Evolutionary conservation across 2,113 vertebrate species (phyloP).

Genomic region (Dicrurus megarhynchus): DNA sequence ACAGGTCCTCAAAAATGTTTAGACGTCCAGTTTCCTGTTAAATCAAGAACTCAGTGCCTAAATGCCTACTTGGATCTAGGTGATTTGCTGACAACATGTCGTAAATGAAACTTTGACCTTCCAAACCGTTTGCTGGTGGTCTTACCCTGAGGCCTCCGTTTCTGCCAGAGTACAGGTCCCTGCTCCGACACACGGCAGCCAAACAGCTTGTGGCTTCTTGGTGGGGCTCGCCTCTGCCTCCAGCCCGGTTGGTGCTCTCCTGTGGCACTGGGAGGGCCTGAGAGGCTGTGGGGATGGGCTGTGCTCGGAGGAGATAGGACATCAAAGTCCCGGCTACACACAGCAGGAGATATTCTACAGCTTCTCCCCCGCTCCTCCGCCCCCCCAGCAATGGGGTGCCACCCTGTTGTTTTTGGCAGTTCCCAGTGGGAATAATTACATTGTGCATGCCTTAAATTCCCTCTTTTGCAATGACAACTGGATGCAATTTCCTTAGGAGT

Average conservation of each 20-base stretch:
- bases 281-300: not conserved
- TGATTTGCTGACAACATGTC: not conserved
- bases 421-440: slow-evolving; percentile 39
- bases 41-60: not conserved
- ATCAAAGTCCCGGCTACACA: not conserved
- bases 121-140: not conserved
- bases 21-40: not conserved
- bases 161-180: not conserved
- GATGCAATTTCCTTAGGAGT: slow-evolving; percentile 34
- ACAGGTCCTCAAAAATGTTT: not conserved
- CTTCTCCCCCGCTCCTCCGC: not conserved
- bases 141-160: fast-evolving
- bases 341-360: not conserved
- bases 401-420: not conserved
- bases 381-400: not conserved
- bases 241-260: not conserved
- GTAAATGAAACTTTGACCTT: not conserved
- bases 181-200: not conserved
- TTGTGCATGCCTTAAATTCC: slow-evolving; percentile 21
- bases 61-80: not conserved
- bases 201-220: not conserved
- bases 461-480: slow-evolving; percentile 52
- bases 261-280: not conserved
- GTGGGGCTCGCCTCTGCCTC: not conserved
- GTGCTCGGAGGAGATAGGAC: not conserved